These are phyloP conservation scores for Masticophis lateralis DNA, from an alignment of 2,797 vertebrate genomes.

Conservation along the genomic window DNA sequence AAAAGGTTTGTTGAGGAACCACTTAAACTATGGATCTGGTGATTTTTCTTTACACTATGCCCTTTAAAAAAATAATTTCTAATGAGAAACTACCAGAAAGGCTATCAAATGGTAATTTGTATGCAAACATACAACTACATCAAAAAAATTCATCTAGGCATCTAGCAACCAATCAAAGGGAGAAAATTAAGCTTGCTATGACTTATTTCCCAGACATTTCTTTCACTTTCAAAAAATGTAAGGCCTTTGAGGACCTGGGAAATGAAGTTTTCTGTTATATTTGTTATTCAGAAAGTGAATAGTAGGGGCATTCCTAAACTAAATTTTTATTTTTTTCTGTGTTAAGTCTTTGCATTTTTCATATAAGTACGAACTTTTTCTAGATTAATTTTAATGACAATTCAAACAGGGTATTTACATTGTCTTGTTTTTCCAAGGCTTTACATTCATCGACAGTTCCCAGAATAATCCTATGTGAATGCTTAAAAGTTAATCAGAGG, in stretches of 20 bases:
- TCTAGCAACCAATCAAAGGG: background rate
- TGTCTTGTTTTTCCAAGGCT: background rate
- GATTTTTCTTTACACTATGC: background rate
- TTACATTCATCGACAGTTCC: background rate
- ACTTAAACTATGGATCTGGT: background rate
- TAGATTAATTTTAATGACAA: background rate
- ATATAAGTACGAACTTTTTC: background rate
- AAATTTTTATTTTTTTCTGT: background rate
- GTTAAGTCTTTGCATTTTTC: background rate
- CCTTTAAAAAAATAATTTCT: background rate
- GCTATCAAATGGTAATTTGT: background rate
- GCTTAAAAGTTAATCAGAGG: background rate
- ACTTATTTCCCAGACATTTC: background rate
- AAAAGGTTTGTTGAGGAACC: background rate
- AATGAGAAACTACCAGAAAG: background rate
- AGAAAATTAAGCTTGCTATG: background rate
- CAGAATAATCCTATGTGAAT: background rate
- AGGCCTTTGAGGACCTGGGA: background rate
- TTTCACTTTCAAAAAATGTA: background rate
- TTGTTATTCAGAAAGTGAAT: background rate
- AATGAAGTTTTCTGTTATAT: background rate
- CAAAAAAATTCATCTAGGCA: background rate
- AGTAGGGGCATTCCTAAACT: background rate
- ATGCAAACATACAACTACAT: background rate
- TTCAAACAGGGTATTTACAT: background rate